Evolutionary conservation across 2,113 vertebrate species (phyloP).

Genomic region (Micronycteris hirsuta): DNA sequence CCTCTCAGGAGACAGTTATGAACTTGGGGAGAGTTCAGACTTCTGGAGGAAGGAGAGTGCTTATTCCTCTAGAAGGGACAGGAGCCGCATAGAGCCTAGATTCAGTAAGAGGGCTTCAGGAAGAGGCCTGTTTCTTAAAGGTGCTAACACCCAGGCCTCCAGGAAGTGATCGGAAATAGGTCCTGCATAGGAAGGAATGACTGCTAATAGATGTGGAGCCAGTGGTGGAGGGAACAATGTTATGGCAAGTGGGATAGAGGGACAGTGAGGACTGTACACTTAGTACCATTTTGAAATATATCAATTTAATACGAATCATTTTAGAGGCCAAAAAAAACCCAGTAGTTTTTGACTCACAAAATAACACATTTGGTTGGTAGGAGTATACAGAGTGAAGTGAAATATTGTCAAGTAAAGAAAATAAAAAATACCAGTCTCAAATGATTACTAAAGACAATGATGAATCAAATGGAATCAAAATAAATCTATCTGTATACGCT

Average conservation of each 20-base stretch:
- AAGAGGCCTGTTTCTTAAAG: neutral
- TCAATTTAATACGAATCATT: conserved; percentile 17
- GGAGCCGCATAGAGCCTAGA: neutral
- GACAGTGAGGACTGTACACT: neutral
- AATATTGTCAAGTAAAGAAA: conserved; percentile 44
- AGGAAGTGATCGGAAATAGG: neutral
- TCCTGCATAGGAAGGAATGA: neutral
- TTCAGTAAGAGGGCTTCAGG: neutral
- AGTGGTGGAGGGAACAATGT: neutral
- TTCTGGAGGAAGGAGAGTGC: neutral
- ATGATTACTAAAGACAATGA: neutral
- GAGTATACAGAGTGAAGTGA: conserved; percentile 25
- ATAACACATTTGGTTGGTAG: conserved; percentile 51
- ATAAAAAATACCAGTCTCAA: conserved; percentile 52
- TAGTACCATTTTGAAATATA: neutral
- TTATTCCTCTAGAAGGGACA: neutral
- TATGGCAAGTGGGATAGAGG: neutral
- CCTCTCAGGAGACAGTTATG: neutral
- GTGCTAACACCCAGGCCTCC: neutral
- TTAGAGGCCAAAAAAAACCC: neutral
- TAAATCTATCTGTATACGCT: neutral
- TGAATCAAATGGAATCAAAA: neutral
- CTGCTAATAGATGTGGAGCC: neutral
- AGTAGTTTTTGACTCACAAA: conserved; percentile 24
- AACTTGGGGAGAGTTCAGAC: neutral